These are phyloP conservation scores for Rhizoglyphus robini DNA, from an alignment of 1,140 invertebrate genomes.

Conservation along the genomic window DNA sequence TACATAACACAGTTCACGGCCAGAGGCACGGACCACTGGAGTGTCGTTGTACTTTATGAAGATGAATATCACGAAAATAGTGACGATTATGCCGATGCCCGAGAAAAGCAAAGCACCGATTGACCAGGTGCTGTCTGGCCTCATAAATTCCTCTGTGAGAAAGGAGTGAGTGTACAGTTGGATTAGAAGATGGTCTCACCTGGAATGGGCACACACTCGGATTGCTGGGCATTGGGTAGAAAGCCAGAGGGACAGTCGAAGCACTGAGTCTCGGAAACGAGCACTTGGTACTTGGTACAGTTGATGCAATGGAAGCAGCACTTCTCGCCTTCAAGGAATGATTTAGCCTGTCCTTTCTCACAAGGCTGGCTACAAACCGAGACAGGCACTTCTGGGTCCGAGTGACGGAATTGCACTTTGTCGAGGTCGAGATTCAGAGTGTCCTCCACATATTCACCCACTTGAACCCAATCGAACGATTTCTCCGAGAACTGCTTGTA, in stretches of 20 bases:
- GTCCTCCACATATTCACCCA: conserved; percentile 66
- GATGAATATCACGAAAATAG: conserved; percentile 37
- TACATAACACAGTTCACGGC: conserved; percentile 72
- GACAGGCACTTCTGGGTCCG: conserved; percentile 55
- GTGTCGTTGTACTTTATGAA: conserved; percentile 65
- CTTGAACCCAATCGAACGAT: conserved; percentile 25
- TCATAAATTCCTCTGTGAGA: conserved; percentile 54
- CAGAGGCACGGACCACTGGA: conserved; percentile 75
- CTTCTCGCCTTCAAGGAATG: conserved; percentile 74
- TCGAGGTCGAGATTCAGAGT: conserved; percentile 58
- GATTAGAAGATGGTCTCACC: not conserved
- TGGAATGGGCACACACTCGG: conserved; percentile 57
- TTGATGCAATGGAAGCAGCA: conserved; percentile 95
- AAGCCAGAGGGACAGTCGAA: conserved; percentile 63
- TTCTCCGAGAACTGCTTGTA: conserved; percentile 68
- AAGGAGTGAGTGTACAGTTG: not conserved
- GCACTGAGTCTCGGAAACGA: conserved; percentile 62
- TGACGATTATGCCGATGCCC: conserved; percentile 35
- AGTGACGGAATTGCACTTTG: conserved; percentile 35
- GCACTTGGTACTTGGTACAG: conserved; percentile 79
- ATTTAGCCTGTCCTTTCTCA: conserved; percentile 68
- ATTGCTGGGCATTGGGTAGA: conserved; percentile 57
- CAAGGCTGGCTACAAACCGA: conserved; percentile 89
- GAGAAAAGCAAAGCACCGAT: conserved; percentile 59
- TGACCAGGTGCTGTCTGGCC: conserved; percentile 54